Evolutionary conservation across 92 coral and sea anemone species (phyloP).

Genomic region (Zoanthus sociatus): DNA sequence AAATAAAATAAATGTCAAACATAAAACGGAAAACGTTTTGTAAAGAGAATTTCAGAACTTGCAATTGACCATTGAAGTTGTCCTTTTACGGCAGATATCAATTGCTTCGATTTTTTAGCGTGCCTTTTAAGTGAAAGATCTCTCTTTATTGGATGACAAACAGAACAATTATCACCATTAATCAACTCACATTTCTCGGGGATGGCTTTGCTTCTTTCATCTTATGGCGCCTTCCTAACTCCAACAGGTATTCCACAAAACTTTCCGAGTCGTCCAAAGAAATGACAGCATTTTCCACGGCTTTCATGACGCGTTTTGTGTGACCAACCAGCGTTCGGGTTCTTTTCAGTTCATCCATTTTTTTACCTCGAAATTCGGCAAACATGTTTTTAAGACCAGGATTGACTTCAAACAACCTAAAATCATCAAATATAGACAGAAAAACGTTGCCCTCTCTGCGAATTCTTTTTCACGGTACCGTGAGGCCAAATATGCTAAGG

Average conservation of each 20-base stretch:
- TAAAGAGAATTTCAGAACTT: too few relatives aligned
- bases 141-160: too few relatives aligned
- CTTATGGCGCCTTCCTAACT: constrained; percentile 73
- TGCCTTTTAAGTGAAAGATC: too few relatives aligned
- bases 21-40: too few relatives aligned
- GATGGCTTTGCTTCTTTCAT: constrained; percentile 59
- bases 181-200: constrained; percentile 38
- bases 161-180: too few relatives aligned
- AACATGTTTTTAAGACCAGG: constrained; percentile 73
- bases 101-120: too few relatives aligned
- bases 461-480: too few relatives aligned
- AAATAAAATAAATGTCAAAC: too few relatives aligned
- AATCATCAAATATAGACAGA: neutral
- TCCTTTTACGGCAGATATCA: too few relatives aligned
- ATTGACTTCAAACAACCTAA: constrained; percentile 67
- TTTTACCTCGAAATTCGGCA: constrained; percentile 63
- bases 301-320: constrained; percentile 70
- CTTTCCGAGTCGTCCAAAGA: constrained; percentile 72
- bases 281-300: constrained; percentile 67
- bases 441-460: too few relatives aligned
- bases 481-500: too few relatives aligned
- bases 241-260: constrained; percentile 54
- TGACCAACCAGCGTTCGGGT: constrained; percentile 69
- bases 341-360: constrained; percentile 13
- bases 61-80: too few relatives aligned